Evolutionary conservation across 2,113 vertebrate species (phyloP), one percentile per base, ranked within the genome.

Genomic region (Sturnira hondurensis): DNA sequence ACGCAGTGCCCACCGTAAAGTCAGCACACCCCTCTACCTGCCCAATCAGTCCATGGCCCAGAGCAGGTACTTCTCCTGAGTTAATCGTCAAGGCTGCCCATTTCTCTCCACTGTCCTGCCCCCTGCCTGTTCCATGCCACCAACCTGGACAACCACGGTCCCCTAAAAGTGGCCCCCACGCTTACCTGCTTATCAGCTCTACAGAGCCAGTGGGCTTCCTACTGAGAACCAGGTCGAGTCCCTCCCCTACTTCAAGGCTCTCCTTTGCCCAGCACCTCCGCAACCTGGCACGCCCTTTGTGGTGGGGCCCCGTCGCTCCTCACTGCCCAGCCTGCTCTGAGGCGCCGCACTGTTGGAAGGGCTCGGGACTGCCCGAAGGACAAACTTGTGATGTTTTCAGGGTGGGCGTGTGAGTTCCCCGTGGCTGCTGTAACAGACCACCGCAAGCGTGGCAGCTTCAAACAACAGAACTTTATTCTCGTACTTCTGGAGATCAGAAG

Each of bases 401-500:
- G 43, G 22, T 4, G 4, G 52, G 11, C 3, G 0, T 24, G 1
- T n/a, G 5, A 10, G 24, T 38, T 43, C 68, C 41, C 47, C 9
- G 11, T 10, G 47, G 90, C 70, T 31, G 70, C 58, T 28, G 24
- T 13, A 61, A 61, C 24, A 61, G 58, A 61, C 58, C 11, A 11
- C 58, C 58, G 28, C 58, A 28, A 28, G 26, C 24, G 11, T 28
- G 58, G 58, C 1, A 11, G 58, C 58, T 61, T 28, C 10, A 61
- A 61, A 28, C 58, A 26, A 28, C 58, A 61, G 58, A 61, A 28
- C 58, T 61, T 4, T 28, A 61, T 20, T 52, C 63, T 83, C 70
- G 0, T 0, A 0, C 14, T 28, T 68, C 26, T 47, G 47, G 47
- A 47, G 3, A 33, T 24, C 22, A 1, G n/a, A 36, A 4, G n/a